phyloP scores from a whole-genome alignment of 2,797 vertebrate species.

The Clarias pachynema region DNA sequence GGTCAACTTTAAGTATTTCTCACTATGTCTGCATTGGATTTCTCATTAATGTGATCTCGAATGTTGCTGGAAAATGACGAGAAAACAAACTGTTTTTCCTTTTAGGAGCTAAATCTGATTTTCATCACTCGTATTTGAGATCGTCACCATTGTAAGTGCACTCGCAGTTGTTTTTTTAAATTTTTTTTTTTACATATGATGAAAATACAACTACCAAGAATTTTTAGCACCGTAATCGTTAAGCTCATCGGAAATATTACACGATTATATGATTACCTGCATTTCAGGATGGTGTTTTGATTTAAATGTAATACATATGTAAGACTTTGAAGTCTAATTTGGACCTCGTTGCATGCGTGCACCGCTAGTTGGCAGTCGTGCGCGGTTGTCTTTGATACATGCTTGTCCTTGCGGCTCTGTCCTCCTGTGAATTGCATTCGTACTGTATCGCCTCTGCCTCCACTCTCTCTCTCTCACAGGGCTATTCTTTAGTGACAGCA shows the following conservation, averaged over 20 bases:
- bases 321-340: neutral
- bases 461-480: slow-evolving; percentile 12
- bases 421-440: slow-evolving; percentile 27
- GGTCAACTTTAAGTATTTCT: neutral
- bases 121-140: neutral
- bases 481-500: slow-evolving; percentile 30
- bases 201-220: too few relatives aligned
- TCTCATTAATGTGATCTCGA: neutral
- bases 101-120: neutral
- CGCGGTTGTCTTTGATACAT: neutral
- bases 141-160: neutral
- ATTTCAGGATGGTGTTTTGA: neutral
- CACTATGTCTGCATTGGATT: neutral
- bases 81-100: neutral
- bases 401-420: slow-evolving; percentile 15
- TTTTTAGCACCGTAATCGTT: neutral
- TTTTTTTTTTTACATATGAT: neutral
- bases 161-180: neutral
- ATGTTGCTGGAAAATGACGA: neutral
- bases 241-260: neutral
- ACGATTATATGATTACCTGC: neutral
- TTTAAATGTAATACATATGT: neutral
- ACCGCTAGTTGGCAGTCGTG: slow-evolving; percentile 17
- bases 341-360: neutral
- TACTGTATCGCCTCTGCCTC: slow-evolving; percentile 20